These are phyloP conservation scores for Caenorhabditis inopinata DNA, from an alignment of 1,140 invertebrate genomes.

Conservation along the genomic window DNA sequence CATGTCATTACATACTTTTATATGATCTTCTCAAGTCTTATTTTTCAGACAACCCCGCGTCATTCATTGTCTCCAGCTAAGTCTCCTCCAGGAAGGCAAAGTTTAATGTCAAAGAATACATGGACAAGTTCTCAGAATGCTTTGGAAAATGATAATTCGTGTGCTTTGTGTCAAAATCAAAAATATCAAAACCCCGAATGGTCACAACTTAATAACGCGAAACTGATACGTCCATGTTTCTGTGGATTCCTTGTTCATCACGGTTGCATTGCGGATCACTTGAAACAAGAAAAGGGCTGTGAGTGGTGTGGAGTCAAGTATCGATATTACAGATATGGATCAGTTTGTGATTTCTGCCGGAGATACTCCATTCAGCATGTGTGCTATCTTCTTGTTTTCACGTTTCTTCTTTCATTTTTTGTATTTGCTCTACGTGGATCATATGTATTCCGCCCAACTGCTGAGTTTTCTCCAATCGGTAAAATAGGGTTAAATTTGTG, in stretches of 20 bases:
- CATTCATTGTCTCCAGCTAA: not conserved
- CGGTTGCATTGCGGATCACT: not conserved
- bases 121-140: not conserved
- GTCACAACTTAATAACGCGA: not conserved
- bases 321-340: not conserved
- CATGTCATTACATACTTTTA: not conserved
- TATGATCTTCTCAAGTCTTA: not conserved
- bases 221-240: conserved; percentile 15
- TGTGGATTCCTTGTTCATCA: conserved; percentile 1
- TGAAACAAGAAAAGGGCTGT: not conserved
- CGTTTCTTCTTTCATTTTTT: not conserved
- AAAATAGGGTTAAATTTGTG: too few species aligned
- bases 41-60: not conserved
- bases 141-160: not conserved
- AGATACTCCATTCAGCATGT: conserved; percentile 1
- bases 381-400: not conserved
- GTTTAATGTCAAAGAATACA: not conserved
- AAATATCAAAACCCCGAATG: conserved; percentile 8
- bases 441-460: not conserved
- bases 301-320: conserved; percentile 27
- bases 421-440: not conserved
- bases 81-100: not conserved
- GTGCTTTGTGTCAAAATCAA: not conserved
- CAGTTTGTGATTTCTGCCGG: not conserved
- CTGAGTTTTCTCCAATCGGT: not conserved